Base-by-base conservation (phyloP, 2,113 vertebrate genomes). In the Salvator merianae region DNA sequence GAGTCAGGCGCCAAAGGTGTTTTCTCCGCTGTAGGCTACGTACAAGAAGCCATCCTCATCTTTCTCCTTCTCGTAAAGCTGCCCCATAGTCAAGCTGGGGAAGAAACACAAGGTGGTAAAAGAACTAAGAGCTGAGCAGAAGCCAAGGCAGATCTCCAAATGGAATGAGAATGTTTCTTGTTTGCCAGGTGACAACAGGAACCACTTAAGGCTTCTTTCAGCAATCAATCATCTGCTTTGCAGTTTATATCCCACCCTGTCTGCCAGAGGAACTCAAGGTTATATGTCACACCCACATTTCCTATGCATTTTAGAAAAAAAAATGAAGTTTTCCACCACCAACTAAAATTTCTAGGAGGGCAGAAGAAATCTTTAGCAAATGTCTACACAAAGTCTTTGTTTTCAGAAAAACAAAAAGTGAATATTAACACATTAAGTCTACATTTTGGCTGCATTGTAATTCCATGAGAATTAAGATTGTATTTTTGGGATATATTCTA, bases 21-120 rank as follows among this genome's bases (percentile, higher is more conserved):
- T 99, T 90, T 99, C 98, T 92, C 98, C 98, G 55, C 98, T 99
- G 97, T 99, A 99, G 89, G 98, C 98, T 95, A 99, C 98, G 5
- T 99, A 99, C 91, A 99, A 96, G 94, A 99, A 99, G 89, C 98
- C 98, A 63, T 99, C 98, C 92, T 99, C 98, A 68, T 99, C 98
- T 93, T 98, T 98, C 93, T 99, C 98, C 93, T 99, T 99, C 93
- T 99, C 98, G 22, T 99, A 99, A 90, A 99, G 97, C 90, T 99
- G 98, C 93, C 98, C 98, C 98, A 99, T 99, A 62, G 98, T 99
- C 95, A 99, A 95, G 94, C 98, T 99, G 96, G 77, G 88, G 88
- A 79, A 86, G 69, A 83, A 73, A 9, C 34, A 88, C 13, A 85
- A 88, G 84, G 86, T 59, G 71, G 59, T 36, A 43, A 50, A n/a